Percentiles rank a stretch among this genome's conserved stretches.
Conservation (phyloP, 2,888 invertebrate species). For the Pharmacophagus antenor region DNA sequence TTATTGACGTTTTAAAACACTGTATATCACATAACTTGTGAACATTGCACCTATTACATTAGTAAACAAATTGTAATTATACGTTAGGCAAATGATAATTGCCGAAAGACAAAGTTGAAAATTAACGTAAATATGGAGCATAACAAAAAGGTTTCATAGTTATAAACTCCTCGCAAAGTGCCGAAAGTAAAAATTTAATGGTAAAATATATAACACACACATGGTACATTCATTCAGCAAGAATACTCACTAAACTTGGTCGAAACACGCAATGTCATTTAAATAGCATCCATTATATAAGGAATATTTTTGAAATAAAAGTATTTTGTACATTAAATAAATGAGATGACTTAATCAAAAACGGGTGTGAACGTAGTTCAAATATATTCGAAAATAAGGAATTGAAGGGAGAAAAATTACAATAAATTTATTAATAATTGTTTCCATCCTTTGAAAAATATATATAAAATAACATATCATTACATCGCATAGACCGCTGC, state of each 20-base stretch:
- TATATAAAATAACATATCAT: slow-evolving; percentile 7
- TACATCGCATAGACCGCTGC: slow-evolving; percentile 11
- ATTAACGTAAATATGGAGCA: slow-evolving; percentile 2
- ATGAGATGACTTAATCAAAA: too few relatives aligned
- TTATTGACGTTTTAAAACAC: slow-evolving; percentile 9
- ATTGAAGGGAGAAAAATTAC: too few relatives aligned
- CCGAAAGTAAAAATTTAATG: slow-evolving; percentile 9
- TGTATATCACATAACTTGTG: slow-evolving; percentile 3
- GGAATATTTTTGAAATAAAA: neutral
- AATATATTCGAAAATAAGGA: too few relatives aligned
- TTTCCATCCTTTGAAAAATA: neutral
- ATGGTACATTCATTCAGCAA: slow-evolving; percentile 13
- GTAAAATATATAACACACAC: slow-evolving; percentile 1
- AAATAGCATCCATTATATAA: neutral
- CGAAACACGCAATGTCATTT: neutral
- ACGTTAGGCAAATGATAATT: neutral
- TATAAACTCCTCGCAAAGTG: slow-evolving; percentile 23
- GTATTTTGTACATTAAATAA: slow-evolving; percentile 2
- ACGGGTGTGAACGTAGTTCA: neutral
- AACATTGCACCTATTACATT: slow-evolving; percentile 17
- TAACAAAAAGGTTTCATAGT: neutral
- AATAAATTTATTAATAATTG: neutral
- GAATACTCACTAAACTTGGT: slow-evolving; percentile 10
- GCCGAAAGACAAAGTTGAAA: slow-evolving; percentile 7
- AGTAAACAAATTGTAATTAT: slow-evolving; percentile 13